Evolutionary conservation across 2,888 invertebrate species (phyloP).

Genomic region (Euphydryas editha): DNA sequence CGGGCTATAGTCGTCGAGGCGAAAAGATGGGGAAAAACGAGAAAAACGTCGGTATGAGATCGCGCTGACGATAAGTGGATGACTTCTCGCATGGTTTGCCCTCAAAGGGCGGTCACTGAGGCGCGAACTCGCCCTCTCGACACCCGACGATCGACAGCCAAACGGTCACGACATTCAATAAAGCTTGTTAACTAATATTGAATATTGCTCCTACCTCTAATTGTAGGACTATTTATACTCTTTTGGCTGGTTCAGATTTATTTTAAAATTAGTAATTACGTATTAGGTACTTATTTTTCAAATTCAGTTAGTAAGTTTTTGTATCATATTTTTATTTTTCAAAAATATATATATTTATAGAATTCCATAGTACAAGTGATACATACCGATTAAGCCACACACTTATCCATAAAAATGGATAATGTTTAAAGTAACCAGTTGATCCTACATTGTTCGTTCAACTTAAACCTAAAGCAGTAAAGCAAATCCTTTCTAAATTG

Average conservation of each 20-base stretch:
- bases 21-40: conserved; percentile 79
- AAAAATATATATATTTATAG: not conserved
- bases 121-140: conserved; percentile 56
- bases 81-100: conserved; percentile 79
- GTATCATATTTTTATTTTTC: not conserved
- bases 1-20: conserved; percentile 67
- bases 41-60: conserved; percentile 80
- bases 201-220: conserved; percentile 34
- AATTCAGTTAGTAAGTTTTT: not conserved
- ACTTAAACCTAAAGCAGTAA: conserved; percentile 61
- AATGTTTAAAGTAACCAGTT: conserved; percentile 50
- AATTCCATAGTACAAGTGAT: not conserved
- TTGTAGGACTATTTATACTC: conserved; percentile 21
- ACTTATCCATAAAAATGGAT: conserved; percentile 43
- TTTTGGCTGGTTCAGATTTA: not conserved
- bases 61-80: conserved; percentile 79
- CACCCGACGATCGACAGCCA: conserved; percentile 46
- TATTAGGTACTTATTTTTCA: not conserved
- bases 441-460: conserved; percentile 44
- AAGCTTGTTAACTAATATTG: conserved; percentile 43
- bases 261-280: not conserved
- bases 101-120: conserved; percentile 76
- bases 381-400: conserved; percentile 30
- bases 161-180: conserved; percentile 49
- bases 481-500: conserved; percentile 80